Conservation (phyloP, 2,113 vertebrate species). For the Notothenia rossii region DNA sequence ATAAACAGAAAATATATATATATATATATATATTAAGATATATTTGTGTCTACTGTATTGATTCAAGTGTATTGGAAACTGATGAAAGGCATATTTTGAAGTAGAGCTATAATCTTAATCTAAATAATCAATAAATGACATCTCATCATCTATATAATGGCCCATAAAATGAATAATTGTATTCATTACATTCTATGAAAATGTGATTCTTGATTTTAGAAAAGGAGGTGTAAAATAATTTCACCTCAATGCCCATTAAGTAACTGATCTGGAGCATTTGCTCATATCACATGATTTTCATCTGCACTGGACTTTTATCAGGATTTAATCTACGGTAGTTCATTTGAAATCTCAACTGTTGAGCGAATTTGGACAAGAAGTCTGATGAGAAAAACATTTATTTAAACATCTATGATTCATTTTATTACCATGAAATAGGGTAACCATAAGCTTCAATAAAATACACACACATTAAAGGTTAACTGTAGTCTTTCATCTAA, state of each 20-base stretch:
- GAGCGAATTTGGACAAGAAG: background rate
- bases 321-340: background rate
- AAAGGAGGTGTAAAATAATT: background rate
- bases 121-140: background rate
- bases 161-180: slow-evolving; percentile 1
- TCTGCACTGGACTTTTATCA: background rate
- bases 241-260: background rate
- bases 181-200: background rate
- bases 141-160: background rate
- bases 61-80: background rate
- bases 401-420: too few relatives aligned
- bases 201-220: background rate
- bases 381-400: too few relatives aligned
- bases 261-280: background rate
- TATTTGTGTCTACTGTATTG: background rate
- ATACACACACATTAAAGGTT: too few relatives aligned
- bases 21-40: background rate
- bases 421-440: too few relatives aligned
- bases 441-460: too few relatives aligned
- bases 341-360: background rate
- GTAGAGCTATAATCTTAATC: slow-evolving; percentile 1
- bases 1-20: too few relatives aligned
- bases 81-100: background rate
- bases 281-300: background rate
- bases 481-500: too few relatives aligned